phyloP scores from a whole-genome alignment of 2,888 invertebrate species.

The Mesochorus sp. region DNA sequence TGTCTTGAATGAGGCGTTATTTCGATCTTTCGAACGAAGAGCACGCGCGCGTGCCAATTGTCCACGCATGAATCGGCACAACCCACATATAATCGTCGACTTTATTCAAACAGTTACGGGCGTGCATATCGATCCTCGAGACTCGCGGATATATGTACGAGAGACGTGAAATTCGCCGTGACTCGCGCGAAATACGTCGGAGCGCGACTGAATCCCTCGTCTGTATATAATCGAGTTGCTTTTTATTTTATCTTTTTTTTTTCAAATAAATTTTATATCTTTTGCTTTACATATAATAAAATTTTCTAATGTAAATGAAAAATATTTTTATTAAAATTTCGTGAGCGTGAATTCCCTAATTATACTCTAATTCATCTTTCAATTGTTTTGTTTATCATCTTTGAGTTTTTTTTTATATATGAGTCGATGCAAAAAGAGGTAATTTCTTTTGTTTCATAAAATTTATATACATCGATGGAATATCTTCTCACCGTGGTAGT shows the following conservation, averaged over 20 bases:
- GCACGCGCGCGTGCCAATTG: slow-evolving; percentile 55
- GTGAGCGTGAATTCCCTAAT: too few relatives aligned
- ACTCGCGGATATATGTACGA: slow-evolving; percentile 44
- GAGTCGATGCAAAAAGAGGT: not conserved
- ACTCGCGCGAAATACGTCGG: slow-evolving; percentile 12
- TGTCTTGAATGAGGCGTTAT: slow-evolving; percentile 6
- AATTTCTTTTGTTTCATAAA: slow-evolving; percentile 5
- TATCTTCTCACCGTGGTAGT: slow-evolving; percentile 41
- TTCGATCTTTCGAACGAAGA: slow-evolving; percentile 2
- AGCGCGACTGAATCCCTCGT: too few relatives aligned
- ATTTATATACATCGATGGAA: slow-evolving; percentile 15
- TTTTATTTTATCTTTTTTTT: slow-evolving; percentile 6
- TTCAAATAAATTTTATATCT: too few relatives aligned
- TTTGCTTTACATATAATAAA: too few relatives aligned
- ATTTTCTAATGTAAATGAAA: too few relatives aligned
- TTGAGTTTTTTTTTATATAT: not conserved
- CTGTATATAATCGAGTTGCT: not conserved
- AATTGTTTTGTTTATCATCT: not conserved
- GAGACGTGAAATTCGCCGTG: slow-evolving; percentile 44
- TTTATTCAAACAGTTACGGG: slow-evolving; percentile 47
- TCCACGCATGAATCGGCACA: slow-evolving; percentile 66
- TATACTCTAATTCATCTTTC: too few relatives aligned
- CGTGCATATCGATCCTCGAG: slow-evolving; percentile 43
- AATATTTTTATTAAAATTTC: too few relatives aligned
- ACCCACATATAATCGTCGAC: slow-evolving; percentile 62